Conservation (phyloP, 92 coral and sea anemone species). For the Actinostola sp. region DNA sequence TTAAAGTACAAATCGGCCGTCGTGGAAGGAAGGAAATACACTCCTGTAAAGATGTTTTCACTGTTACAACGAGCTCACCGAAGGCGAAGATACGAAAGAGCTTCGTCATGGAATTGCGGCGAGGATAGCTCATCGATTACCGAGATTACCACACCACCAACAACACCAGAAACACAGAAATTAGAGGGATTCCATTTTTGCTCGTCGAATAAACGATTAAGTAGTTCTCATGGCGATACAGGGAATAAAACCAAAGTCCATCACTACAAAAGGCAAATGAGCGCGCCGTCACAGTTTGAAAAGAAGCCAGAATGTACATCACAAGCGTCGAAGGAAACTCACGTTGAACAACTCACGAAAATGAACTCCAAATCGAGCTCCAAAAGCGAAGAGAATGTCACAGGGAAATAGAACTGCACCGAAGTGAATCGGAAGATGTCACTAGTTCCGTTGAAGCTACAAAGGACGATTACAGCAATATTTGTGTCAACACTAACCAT, state of each 20-base stretch:
- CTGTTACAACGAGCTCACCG: constrained; percentile 62
- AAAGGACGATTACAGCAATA: too few species aligned
- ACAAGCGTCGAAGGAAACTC: background rate
- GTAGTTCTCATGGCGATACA: background rate
- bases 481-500: too few species aligned
- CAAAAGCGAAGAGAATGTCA: background rate
- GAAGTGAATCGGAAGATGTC: too few species aligned
- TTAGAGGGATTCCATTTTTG: constrained; percentile 70
- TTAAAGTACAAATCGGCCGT: background rate
- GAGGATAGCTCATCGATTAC: constrained; percentile 30
- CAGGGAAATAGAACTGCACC: too few species aligned
- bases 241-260: constrained; percentile 7
- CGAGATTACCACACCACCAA: constrained; percentile 45
- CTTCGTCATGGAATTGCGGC: constrained; percentile 44
- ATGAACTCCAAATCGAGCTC: background rate
- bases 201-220: constrained; percentile 21
- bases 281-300: constrained; percentile 18
- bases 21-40: background rate
- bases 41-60: constrained; percentile 39
- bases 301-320: background rate
- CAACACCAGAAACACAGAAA: constrained; percentile 56
- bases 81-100: constrained; percentile 59
- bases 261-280: constrained; percentile 24
- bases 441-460: too few species aligned
- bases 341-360: background rate